Evolutionary conservation across 2,113 vertebrate genomes (phyloP).

Genomic region (Sinocyclocheilus rhinocerous): DNA sequence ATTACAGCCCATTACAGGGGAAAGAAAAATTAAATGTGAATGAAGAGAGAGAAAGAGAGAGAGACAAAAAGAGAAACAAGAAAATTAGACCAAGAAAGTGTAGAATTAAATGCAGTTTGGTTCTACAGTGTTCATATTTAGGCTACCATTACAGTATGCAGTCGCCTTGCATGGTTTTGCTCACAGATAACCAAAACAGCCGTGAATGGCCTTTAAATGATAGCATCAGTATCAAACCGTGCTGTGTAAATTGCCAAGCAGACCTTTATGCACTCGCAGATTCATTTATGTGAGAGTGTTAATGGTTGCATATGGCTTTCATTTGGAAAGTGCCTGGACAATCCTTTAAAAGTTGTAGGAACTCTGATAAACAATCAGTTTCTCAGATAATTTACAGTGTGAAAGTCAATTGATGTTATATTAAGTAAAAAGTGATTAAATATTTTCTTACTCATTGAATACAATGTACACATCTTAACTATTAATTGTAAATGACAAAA

Average conservation of each 20-base stretch:
- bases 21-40: constrained; percentile 53
- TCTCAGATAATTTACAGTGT: not conserved
- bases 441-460: too few species aligned
- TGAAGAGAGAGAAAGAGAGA: not conserved
- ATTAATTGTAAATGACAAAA: not conserved
- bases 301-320: constrained; percentile 51
- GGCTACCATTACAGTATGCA: not conserved
- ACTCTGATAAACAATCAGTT: constrained; percentile 44
- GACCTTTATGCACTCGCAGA: not conserved
- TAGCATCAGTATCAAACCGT: constrained; percentile 13
- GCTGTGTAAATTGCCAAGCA: constrained; percentile 15
- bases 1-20: constrained; percentile 63
- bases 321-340: constrained; percentile 53
- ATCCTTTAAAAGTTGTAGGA: constrained; percentile 46
- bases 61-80: not conserved
- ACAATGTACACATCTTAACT: too few species aligned
- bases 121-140: constrained; percentile 1
- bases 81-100: not conserved
- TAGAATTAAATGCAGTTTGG: constrained; percentile 6
- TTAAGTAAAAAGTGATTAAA: not conserved
- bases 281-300: constrained; percentile 1
- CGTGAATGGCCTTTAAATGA: constrained; percentile 30
- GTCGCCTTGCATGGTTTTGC: constrained; percentile 22
- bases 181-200: constrained; percentile 15
- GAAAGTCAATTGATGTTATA: not conserved